phyloP scores from a whole-genome alignment of 2,113 vertebrate species.

The Motacilla tschutschensis region DNA sequence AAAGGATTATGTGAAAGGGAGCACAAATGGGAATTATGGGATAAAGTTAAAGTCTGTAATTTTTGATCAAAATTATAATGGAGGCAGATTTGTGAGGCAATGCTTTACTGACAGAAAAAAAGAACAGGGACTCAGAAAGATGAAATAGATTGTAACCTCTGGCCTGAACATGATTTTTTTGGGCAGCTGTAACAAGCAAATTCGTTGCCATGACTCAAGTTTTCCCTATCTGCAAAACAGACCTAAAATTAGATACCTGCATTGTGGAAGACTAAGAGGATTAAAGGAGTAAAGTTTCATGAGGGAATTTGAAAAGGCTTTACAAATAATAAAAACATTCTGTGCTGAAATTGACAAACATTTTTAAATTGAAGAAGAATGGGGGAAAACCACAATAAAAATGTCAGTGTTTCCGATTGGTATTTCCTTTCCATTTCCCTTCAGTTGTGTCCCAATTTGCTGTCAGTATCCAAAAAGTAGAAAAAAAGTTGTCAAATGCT shows the following conservation, averaged over 20 bases:
- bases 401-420: background rate
- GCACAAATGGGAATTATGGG: background rate
- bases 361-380: constrained; percentile 41
- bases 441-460: background rate
- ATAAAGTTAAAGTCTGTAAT: background rate
- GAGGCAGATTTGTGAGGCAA: background rate
- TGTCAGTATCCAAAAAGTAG: background rate
- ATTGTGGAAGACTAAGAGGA: constrained; percentile 7
- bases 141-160: background rate
- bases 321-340: constrained; percentile 37
- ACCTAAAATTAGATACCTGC: constrained; percentile 19
- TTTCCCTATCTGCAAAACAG: constrained; percentile 13
- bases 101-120: background rate
- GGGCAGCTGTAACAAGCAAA: background rate
- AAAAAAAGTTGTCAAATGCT: background rate
- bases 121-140: background rate
- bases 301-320: constrained; percentile 4
- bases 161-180: background rate
- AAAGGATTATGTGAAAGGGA: background rate
- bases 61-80: background rate
- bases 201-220: background rate
- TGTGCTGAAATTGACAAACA: constrained; percentile 4
- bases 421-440: constrained; percentile 23
- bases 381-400: background rate
- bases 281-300: constrained; percentile 27